Evolutionary conservation across 2,797 vertebrate genomes (phyloP), one percentile per base, ranked within the genome.

Genomic region (Falco berigora): DNA sequence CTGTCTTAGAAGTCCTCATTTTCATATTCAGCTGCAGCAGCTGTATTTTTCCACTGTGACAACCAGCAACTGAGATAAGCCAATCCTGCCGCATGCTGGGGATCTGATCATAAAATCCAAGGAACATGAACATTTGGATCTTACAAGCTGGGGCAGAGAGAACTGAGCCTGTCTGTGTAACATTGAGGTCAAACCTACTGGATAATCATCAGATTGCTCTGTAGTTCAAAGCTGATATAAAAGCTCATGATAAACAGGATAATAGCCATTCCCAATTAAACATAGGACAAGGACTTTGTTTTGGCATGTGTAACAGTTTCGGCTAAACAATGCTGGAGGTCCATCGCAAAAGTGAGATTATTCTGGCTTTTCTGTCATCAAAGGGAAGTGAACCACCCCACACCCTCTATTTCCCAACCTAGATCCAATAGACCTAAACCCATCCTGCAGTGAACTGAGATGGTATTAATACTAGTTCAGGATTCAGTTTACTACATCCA

Each of bases 1-100:
- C 62, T 56, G 16, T 40, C 61, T 86, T 66, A 80, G 22, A 79
- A 78, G 44, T 82, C 34, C 18, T 80, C 21, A 28, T 85, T 89
- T 93, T 86, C 59, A 73, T 47, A 81, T 38, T 47, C 55, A 77
- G 56, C 44, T 85, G 44, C 59, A 82, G 50, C 83, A 94, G 67
- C 38, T 84, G 55, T 90, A 77, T 64, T 95, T 95, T 94, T 86
- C 92, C 64, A 82, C 74, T 92, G 32, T 79, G 46, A 90, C 16
- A 87, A 63, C 6, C 21, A 80, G 71, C 42, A 91, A 76, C 21
- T 38, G 61, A 89, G 72, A 86, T 61, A 91, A 92, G 27, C 23
- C 52, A 92, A 80, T 64, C 30, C 63, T 61, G 67, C 30, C 12
- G 30, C 52, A 50, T 47, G 56, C 46, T 68, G 52, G 56, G 34